phyloP scores from a whole-genome alignment of 2,113 vertebrate genomes.

The Orthonyx spaldingii region DNA sequence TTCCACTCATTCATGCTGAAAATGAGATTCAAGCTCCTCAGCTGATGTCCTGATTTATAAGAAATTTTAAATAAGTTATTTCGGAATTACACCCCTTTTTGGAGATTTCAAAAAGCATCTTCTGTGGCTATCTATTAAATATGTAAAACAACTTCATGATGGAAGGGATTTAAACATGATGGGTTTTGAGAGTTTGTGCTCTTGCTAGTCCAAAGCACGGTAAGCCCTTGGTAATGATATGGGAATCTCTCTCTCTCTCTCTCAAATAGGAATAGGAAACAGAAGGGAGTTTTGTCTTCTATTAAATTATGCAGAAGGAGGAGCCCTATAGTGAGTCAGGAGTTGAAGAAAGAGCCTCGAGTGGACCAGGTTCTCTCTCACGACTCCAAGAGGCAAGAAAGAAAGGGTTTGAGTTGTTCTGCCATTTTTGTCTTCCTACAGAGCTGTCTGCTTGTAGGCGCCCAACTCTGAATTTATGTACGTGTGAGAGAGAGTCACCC shows the following conservation, averaged over 20 bases:
- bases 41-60: not conserved
- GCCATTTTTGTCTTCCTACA: not conserved
- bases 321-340: not conserved
- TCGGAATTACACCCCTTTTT: not conserved
- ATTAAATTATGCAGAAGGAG: not conserved
- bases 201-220: not conserved
- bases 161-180: not conserved
- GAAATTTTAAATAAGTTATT: not conserved
- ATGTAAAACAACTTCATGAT: not conserved
- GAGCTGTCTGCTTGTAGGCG: not conserved
- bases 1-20: not conserved
- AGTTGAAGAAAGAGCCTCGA: not conserved
- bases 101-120: not conserved
- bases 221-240: fast-evolving
- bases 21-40: not conserved
- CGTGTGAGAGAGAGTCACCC: not conserved
- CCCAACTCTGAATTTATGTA: fast-evolving
- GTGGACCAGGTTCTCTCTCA: not conserved
- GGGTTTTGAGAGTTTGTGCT: not conserved
- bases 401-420: not conserved
- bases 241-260: not conserved
- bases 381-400: not conserved
- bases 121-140: not conserved
- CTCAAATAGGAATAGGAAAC: not conserved
- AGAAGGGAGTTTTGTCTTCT: not conserved